Percentiles rank a stretch among this genome's conserved stretches.
Conservation (phyloP, 2,888 invertebrate species). For the Gastrophysa polygoni region DNA sequence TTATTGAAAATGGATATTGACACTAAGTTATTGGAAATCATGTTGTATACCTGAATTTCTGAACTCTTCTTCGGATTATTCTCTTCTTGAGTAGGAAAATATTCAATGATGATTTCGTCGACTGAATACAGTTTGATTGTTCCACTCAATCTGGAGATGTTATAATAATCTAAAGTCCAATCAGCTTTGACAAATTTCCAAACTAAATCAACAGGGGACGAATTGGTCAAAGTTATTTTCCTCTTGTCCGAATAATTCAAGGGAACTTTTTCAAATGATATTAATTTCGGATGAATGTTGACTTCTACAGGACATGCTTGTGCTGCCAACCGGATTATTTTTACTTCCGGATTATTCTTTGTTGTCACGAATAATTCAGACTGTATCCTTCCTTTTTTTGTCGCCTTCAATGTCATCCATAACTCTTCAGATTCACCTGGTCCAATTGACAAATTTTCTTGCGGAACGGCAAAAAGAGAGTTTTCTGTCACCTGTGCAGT, state of each 20-base stretch:
- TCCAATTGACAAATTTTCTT: slow-evolving; percentile 44
- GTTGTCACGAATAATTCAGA: slow-evolving; percentile 54
- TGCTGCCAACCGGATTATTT: slow-evolving; percentile 53
- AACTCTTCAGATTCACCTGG: slow-evolving; percentile 47
- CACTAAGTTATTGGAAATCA: not conserved
- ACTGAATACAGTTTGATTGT: slow-evolving; percentile 59
- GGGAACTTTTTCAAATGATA: slow-evolving; percentile 59
- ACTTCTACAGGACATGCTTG: slow-evolving; percentile 62
- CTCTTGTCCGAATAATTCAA: slow-evolving; percentile 26
- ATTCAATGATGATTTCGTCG: slow-evolving; percentile 61
- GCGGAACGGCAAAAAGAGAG: slow-evolving; percentile 59
- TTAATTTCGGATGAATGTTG: slow-evolving; percentile 51
- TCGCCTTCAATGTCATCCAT: slow-evolving; percentile 50
- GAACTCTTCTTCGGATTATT: slow-evolving; percentile 57
- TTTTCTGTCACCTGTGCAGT: slow-evolving; percentile 58
- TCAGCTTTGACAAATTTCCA: slow-evolving; percentile 62
- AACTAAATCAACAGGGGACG: slow-evolving; percentile 62
- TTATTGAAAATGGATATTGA: not conserved
- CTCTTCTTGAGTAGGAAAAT: slow-evolving; percentile 57
- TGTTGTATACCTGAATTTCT: slow-evolving; percentile 56
- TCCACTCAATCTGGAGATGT: slow-evolving; percentile 58
- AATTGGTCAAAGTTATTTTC: slow-evolving; percentile 63
- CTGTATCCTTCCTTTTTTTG: slow-evolving; percentile 46
- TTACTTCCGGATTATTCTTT: slow-evolving; percentile 61
- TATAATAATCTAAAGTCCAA: slow-evolving; percentile 57